phyloP scores from a whole-genome alignment of 2,888 invertebrate genomes.

The Tiphia femorata region DNA sequence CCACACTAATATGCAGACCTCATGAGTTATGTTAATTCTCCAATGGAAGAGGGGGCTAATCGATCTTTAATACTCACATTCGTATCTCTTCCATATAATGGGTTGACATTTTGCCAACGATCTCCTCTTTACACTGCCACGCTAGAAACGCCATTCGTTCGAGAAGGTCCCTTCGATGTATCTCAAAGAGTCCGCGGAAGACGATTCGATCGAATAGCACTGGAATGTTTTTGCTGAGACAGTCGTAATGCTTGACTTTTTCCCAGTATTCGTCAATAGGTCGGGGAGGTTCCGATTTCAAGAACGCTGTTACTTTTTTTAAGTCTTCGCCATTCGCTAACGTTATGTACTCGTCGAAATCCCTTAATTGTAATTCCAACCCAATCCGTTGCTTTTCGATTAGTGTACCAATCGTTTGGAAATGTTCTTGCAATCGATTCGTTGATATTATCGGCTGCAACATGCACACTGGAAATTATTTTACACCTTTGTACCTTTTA shows the following conservation, averaged over 20 bases:
- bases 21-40: too few relatives aligned
- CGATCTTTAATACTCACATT: slow-evolving; percentile 71
- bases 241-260: slow-evolving; percentile 75
- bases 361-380: slow-evolving; percentile 80
- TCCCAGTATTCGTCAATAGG: slow-evolving; percentile 76
- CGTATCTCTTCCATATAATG: slow-evolving; percentile 86
- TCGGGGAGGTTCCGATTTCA: slow-evolving; percentile 73
- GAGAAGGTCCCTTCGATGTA: slow-evolving; percentile 85
- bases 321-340: slow-evolving; percentile 78
- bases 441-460: slow-evolving; percentile 82
- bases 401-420: slow-evolving; percentile 75
- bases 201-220: slow-evolving; percentile 74
- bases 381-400: slow-evolving; percentile 81
- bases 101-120: slow-evolving; percentile 81
- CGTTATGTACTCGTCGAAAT: slow-evolving; percentile 85
- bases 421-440: too few relatives aligned
- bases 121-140: slow-evolving; percentile 76
- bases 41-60: too few relatives aligned
- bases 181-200: slow-evolving; percentile 86
- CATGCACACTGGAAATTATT: too few relatives aligned
- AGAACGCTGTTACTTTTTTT: slow-evolving; percentile 73
- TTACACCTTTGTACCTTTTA: too few relatives aligned
- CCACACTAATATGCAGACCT: slow-evolving; percentile 75
- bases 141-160: slow-evolving; percentile 79
- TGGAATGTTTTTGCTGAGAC: slow-evolving; percentile 76